Evolutionary conservation across 2,113 vertebrate species (phyloP).

Genomic region (Thunnus thynnus): DNA sequence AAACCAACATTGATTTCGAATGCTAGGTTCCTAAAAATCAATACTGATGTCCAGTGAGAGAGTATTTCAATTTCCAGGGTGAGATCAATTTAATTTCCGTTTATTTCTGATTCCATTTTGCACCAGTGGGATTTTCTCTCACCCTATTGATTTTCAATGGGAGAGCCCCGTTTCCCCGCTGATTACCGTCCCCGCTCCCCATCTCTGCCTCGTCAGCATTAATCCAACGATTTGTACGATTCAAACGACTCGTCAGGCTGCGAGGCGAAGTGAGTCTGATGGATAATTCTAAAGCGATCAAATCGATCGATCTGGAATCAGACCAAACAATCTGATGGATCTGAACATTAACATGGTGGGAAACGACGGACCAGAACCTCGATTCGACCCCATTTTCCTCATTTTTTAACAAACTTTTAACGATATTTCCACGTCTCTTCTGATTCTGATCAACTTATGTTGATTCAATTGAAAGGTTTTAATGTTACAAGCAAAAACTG

Average conservation of each 20-base stretch:
- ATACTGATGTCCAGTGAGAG: too few species aligned
- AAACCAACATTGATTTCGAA: too few species aligned
- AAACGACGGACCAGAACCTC: conserved; percentile 18
- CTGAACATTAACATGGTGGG: background rate
- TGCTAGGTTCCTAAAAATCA: too few species aligned
- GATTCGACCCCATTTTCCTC: too few species aligned
- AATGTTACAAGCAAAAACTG: too few species aligned
- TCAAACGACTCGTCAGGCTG: background rate
- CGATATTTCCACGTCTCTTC: background rate
- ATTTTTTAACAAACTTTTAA: too few species aligned
- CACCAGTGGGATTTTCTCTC: background rate
- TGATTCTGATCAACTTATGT: background rate
- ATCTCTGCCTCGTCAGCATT: background rate
- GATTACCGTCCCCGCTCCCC: background rate
- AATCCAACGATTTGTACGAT: background rate
- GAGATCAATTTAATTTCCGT: too few species aligned
- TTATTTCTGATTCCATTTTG: background rate
- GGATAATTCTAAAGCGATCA: background rate
- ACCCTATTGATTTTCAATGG: background rate
- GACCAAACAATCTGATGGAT: background rate
- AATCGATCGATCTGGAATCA: background rate
- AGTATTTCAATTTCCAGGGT: too few species aligned
- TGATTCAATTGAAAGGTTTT: background rate
- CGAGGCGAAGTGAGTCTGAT: background rate
- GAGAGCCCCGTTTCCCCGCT: background rate